Evolutionary conservation across 1,140 invertebrate species (phyloP).

Genomic region (Heterodera carotae): DNA sequence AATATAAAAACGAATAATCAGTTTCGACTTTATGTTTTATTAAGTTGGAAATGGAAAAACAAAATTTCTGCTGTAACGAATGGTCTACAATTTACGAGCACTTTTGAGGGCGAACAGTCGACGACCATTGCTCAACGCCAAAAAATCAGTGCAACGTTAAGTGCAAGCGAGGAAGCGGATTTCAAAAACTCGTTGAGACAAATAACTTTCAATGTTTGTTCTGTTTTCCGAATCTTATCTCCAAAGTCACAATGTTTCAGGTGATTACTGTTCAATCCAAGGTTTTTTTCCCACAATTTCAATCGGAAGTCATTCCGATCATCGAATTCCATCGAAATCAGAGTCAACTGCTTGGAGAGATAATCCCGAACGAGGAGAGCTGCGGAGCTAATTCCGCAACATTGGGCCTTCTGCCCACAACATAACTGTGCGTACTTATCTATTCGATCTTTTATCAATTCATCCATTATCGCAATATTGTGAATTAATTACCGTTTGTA

Average conservation of each 20-base stretch:
- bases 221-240: not conserved
- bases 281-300: not conserved
- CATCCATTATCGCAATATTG: too few relatives aligned
- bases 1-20: not conserved
- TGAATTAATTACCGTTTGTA: too few relatives aligned
- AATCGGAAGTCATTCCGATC: not conserved
- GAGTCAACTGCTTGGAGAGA: not conserved
- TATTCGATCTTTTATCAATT: too few relatives aligned
- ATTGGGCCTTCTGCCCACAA: too few relatives aligned
- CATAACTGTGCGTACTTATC: too few relatives aligned
- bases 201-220: not conserved
- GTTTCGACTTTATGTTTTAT: not conserved
- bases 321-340: not conserved
- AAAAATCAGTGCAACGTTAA: not conserved
- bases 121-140: not conserved
- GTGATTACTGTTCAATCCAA: not conserved
- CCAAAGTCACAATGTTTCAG: not conserved
- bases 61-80: not conserved
- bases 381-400: not conserved
- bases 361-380: not conserved
- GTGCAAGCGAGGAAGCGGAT: not conserved
- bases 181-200: slow-evolving; percentile 6
- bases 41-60: not conserved
- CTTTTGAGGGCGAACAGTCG: not conserved
- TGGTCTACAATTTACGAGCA: not conserved